These are phyloP conservation scores for Clytia hemisphaerica DNA, from an alignment of 30 jellyfish, hydroid and myxozoan species.

Conservation along the genomic window DNA sequence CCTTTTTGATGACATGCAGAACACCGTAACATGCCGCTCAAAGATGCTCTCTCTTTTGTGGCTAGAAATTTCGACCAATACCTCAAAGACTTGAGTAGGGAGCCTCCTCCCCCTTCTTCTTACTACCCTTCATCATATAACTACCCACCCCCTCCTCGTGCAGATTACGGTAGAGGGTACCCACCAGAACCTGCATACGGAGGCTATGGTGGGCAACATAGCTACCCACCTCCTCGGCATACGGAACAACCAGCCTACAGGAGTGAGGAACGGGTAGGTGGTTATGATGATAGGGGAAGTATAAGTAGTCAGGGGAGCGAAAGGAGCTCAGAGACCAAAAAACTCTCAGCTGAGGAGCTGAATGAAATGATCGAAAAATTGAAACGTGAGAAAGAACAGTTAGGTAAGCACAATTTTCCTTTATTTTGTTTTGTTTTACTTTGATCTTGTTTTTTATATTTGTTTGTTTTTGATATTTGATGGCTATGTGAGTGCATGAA, in stretches of 20 bases:
- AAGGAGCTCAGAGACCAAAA: not conserved
- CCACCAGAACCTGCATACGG: too few species aligned
- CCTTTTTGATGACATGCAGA: conserved; percentile 53
- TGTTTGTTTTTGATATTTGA: too few species aligned
- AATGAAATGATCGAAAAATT: conserved; percentile 32
- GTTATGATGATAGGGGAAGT: too few species aligned
- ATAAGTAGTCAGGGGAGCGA: not conserved
- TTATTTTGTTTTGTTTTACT: too few species aligned
- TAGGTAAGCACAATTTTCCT: too few species aligned
- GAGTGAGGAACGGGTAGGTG: too few species aligned
- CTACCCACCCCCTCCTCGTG: too few species aligned
- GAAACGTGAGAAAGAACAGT: conserved; percentile 31
- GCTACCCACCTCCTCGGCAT: conserved; percentile 16
- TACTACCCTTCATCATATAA: too few species aligned
- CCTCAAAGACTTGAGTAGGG: conserved; percentile 53
- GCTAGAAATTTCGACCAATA: conserved; percentile 90
- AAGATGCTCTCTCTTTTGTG: conserved; percentile 90
- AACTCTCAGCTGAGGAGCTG: conserved; percentile 16
- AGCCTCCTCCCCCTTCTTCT: conserved; percentile 31
- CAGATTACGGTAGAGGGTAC: too few species aligned
- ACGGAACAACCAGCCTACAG: conserved; percentile 13
- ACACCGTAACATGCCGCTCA: conserved; percentile 98
- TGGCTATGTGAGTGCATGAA: too few species aligned
- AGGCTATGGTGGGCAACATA: conserved; percentile 1
- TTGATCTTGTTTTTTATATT: too few species aligned